Evolutionary conservation across 1,140 invertebrate genomes (phyloP).

Genomic region (Drosophila repletoides): DNA sequence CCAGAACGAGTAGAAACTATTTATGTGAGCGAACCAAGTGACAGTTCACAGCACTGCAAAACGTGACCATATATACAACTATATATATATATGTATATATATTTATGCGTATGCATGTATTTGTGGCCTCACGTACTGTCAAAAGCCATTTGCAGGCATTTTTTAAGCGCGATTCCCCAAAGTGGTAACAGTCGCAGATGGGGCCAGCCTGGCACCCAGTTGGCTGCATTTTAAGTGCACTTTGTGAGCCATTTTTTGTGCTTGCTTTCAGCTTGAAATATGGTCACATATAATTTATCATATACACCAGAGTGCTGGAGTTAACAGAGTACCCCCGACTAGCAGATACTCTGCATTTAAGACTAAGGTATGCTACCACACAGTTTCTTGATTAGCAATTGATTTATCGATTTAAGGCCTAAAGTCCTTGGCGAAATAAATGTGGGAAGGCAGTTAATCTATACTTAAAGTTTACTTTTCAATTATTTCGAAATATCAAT

Average conservation of each 20-base stretch:
- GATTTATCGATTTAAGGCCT: too few relatives aligned
- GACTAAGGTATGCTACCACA: too few relatives aligned
- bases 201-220: neutral
- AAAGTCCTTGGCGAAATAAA: too few relatives aligned
- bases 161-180: conserved; percentile 20
- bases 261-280: conserved; percentile 36
- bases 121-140: conserved; percentile 19
- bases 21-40: conserved; percentile 54
- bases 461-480: too few relatives aligned
- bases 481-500: too few relatives aligned
- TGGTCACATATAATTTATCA: conserved; percentile 53
- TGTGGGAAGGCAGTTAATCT: too few relatives aligned
- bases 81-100: neutral
- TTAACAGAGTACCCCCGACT: too few relatives aligned
- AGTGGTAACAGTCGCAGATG: neutral
- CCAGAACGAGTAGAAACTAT: conserved; percentile 62
- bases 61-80: conserved; percentile 26
- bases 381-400: too few relatives aligned
- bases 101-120: neutral
- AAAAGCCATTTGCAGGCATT: conserved; percentile 48
- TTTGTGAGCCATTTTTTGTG: conserved; percentile 46
- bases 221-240: conserved; percentile 53
- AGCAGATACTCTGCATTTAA: too few relatives aligned
- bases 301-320: too few relatives aligned
- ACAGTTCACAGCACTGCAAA: conserved; percentile 28